These are phyloP conservation scores for Porites divaricata DNA, from an alignment of 92 coral and sea anemone genomes.

Conservation along the genomic window DNA sequence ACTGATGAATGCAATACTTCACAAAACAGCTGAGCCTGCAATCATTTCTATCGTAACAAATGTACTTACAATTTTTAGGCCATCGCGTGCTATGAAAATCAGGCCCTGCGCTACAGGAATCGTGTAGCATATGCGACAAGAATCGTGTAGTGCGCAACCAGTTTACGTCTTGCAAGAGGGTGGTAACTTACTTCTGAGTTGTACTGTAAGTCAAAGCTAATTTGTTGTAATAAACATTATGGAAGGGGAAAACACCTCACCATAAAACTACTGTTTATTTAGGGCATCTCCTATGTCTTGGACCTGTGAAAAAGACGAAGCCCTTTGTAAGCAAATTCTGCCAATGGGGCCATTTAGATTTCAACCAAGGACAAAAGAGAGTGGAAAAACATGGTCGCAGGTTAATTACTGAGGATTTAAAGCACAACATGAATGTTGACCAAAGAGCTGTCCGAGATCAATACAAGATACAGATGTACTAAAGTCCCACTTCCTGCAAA, in stretches of 20 bases:
- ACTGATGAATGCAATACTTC: no score
- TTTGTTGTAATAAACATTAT: not conserved
- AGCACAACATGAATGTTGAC: constrained; percentile 30
- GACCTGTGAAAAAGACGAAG: constrained; percentile 40
- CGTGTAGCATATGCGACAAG: no score
- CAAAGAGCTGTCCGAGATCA: constrained; percentile 38
- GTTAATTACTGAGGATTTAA: constrained; percentile 32
- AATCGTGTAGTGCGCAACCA: no score
- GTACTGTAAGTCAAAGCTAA: not conserved
- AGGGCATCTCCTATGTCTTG: constrained; percentile 30
- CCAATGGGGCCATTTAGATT: constrained; percentile 29
- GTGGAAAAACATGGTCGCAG: constrained; percentile 41
- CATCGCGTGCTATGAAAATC: no score
- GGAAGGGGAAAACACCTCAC: not conserved
- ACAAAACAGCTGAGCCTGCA: no score
- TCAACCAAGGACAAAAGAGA: constrained; percentile 38
- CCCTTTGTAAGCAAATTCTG: constrained; percentile 36
- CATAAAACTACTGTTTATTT: not conserved
- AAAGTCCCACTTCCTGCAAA: constrained; percentile 4
- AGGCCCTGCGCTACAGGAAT: no score
- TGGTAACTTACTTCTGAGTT: no score
- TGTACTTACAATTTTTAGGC: not conserved
- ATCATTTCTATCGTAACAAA: no score
- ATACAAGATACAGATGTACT: not conserved
- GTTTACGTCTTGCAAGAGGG: no score